Evolutionary conservation across 2,113 vertebrate species (phyloP), one percentile per base, ranked within the genome.

Genomic region (Axis porcinus): DNA sequence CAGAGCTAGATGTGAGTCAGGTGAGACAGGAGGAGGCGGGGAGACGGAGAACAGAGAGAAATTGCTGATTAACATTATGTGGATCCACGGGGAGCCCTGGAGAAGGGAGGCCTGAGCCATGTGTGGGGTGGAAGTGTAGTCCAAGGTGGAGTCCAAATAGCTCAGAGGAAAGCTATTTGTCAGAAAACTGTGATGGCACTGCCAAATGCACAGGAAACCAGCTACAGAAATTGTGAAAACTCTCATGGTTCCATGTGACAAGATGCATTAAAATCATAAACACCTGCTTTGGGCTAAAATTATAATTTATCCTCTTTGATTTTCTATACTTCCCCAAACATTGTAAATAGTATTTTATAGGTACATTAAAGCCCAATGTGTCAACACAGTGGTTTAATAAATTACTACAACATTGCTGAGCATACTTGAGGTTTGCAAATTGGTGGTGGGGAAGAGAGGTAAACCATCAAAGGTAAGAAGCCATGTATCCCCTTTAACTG

Each of bases 311-410:
- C 28, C 19, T n/a, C 47, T 67, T 85, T 64, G 14, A 47, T 64
- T 47, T 47, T 67, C n/a, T 78, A 54, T 55, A 43, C 25, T 76
- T 64, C 15, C 10, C 28, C 64, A 21, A 79, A 50, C 6, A 45
- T 67, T n/a, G 74, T 43, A 58, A 50, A 15, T 60, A 74, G 74
- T 88, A 74, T 45, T 84, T 93, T 36, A 52, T 25, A 89, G 54
- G 25, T 84, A 55, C 15, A 10, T 82, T 30, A 33, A 43, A 83
- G 10, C 8, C 70, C 54, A 25, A 16, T 15, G 54, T 81, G 15
- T 40, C 6, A 52, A 43, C 17, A 36, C 3, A 52, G 28, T 36
- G 74, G 52, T 52, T 83, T 89, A 43, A 74, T 54, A 58, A 60
- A 4, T 85, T 58, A 78, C 25, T n/a, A 30, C 13, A 64, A 17